Conservation (phyloP, 2,888 invertebrate genomes). For the Prosopocoilus inquinatus region DNA sequence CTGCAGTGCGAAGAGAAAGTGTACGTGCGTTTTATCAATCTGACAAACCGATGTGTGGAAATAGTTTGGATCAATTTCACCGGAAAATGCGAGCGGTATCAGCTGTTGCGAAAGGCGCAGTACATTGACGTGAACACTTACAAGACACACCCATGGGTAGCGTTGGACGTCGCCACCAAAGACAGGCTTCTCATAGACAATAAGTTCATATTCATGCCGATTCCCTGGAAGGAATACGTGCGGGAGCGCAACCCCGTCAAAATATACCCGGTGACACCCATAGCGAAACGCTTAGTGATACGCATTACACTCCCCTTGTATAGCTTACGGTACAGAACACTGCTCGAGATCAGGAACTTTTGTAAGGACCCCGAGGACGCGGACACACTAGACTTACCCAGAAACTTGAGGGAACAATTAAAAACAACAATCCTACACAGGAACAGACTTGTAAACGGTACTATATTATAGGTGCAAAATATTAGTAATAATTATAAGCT, state of each 20-base stretch:
- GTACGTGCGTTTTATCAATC: conserved; percentile 63
- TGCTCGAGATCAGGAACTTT: conserved; percentile 51
- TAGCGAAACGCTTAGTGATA: conserved; percentile 46
- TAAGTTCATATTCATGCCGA: conserved; percentile 41
- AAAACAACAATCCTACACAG: conserved; percentile 31
- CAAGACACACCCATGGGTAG: conserved; percentile 83
- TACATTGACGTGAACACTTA: conserved; percentile 71
- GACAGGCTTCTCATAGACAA: conserved; percentile 64
- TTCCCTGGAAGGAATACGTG: conserved; percentile 34
- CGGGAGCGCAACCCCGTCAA: conserved; percentile 37
- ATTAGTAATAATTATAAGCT: too few relatives aligned
- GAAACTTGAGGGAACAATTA: conserved; percentile 48
- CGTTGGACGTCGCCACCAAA: conserved; percentile 66
- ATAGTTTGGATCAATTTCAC: conserved; percentile 77
- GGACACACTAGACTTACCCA: conserved; percentile 50
- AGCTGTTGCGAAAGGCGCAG: conserved; percentile 56
- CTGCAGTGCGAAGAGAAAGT: conserved; percentile 49
- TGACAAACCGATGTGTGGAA: conserved; percentile 55
- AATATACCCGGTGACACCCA: conserved; percentile 12
- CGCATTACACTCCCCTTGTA: conserved; percentile 56
- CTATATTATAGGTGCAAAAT: too few relatives aligned
- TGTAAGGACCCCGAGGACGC: conserved; percentile 45
- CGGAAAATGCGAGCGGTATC: conserved; percentile 62
- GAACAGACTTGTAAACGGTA: conserved; percentile 3
- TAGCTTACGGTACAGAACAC: conserved; percentile 50